Evolutionary conservation across 1,140 invertebrate species (phyloP).

Genomic region (Hormaphis cornu): DNA sequence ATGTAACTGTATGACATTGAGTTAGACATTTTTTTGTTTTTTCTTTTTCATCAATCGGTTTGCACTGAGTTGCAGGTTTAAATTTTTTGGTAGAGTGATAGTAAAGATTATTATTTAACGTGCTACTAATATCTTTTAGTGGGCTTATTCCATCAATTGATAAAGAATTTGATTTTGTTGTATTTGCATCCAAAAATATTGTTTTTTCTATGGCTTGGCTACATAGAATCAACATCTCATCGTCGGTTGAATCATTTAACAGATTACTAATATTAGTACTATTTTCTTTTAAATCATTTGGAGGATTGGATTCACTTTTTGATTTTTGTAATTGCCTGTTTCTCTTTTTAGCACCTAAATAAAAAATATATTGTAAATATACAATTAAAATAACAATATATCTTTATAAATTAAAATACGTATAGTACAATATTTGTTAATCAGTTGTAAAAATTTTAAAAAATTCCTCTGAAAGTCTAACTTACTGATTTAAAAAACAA

Average conservation of each 20-base stretch:
- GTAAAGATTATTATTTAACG: neutral
- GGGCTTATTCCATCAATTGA: neutral
- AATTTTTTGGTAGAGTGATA: neutral
- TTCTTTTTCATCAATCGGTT: neutral
- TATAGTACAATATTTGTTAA: too few species aligned
- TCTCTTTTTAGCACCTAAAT: neutral
- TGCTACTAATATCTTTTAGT: neutral
- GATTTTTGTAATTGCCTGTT: neutral
- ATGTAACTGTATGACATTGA: neutral
- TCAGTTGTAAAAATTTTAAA: too few species aligned
- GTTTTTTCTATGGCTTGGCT: conserved; percentile 14
- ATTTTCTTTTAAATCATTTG: neutral
- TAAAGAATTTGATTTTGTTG: neutral
- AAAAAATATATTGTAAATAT: neutral
- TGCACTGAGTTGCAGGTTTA: neutral
- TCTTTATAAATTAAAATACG: too few species aligned
- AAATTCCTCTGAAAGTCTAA: too few species aligned
- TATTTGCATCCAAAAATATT: neutral
- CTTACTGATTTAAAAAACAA: too few species aligned
- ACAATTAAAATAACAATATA: too few species aligned
- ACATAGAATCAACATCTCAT: conserved; percentile 7
- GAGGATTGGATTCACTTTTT: neutral
- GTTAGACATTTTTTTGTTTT: neutral
- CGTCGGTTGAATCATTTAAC: conserved; percentile 5
- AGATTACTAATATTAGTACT: neutral